Conservation (phyloP, 2,888 invertebrate genomes). For the Stenotaenia linearis region DNA sequence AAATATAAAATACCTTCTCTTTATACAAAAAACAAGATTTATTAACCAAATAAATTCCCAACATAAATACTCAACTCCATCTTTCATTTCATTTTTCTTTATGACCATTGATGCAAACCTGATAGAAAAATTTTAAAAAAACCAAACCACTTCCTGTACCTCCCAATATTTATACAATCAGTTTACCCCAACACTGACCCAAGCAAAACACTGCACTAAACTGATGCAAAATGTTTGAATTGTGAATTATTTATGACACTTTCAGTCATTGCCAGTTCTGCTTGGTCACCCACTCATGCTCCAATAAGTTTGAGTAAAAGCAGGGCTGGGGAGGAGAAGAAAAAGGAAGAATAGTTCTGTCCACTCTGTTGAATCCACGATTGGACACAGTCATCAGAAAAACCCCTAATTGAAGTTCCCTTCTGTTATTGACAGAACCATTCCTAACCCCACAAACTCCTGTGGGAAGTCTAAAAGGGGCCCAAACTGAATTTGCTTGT, state of each 20-base stretch:
- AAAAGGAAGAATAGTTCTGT: neutral
- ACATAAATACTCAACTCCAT: too few species aligned
- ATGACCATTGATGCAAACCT: too few species aligned
- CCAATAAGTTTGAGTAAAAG: neutral
- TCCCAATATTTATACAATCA: too few species aligned
- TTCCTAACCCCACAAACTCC: neutral
- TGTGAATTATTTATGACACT: neutral
- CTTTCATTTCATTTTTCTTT: too few species aligned
- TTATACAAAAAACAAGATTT: too few species aligned
- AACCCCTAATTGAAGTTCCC: neutral
- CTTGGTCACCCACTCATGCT: neutral
- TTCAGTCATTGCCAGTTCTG: neutral
- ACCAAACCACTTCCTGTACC: too few species aligned
- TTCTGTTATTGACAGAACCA: neutral
- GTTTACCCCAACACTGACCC: neutral
- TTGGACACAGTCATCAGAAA: neutral
- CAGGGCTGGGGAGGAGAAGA: neutral
- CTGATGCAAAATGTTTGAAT: neutral
- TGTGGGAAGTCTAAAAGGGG: neutral
- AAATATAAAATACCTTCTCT: too few species aligned
- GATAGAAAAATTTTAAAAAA: too few species aligned
- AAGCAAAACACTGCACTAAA: neutral
- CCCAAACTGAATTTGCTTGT: neutral
- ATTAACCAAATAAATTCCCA: too few species aligned
- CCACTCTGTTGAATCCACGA: neutral